These are phyloP conservation scores for Urosaurus nigricauda DNA, from an alignment of 2,797 vertebrate genomes.

Conservation along the genomic window DNA sequence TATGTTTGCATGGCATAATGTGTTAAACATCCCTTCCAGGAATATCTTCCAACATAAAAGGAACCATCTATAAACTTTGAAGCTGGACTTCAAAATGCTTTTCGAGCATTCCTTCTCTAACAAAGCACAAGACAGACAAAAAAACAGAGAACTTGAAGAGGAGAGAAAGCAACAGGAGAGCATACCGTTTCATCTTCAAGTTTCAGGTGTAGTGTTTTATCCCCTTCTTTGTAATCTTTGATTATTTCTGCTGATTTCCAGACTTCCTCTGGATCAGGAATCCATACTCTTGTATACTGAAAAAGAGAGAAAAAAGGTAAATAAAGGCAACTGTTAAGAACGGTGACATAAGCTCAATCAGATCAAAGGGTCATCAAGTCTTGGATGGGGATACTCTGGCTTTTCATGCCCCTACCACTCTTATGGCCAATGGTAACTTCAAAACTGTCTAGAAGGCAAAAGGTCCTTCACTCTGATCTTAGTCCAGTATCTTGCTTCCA, in stretches of 20 bases:
- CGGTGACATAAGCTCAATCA: rapidly evolving
- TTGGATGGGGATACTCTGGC: too few relatives aligned
- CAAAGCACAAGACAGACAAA: background rate
- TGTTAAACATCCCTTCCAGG: background rate
- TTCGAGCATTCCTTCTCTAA: background rate
- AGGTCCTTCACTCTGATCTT: too few relatives aligned
- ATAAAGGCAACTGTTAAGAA: conserved; percentile 9
- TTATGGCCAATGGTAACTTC: too few relatives aligned
- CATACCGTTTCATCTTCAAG: conserved; percentile 94
- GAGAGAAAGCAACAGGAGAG: conserved; percentile 3
- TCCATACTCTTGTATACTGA: conserved; percentile 94
- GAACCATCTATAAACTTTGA: background rate
- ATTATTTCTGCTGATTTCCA: conserved; percentile 92
- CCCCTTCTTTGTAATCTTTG: conserved; percentile 91
- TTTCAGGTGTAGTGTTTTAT: conserved; percentile 85
- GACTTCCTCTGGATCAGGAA: conserved; percentile 92
- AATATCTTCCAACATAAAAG: background rate
- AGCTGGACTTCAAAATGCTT: background rate
- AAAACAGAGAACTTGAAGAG: background rate
- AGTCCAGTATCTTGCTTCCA: background rate
- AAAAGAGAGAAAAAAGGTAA: conserved; percentile 31
- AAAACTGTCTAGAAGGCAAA: too few relatives aligned
- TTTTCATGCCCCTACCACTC: too few relatives aligned
- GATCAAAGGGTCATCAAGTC: background rate
- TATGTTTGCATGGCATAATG: background rate